Conservation (phyloP, 2,113 vertebrate species). For the Platanista minor region DNA sequence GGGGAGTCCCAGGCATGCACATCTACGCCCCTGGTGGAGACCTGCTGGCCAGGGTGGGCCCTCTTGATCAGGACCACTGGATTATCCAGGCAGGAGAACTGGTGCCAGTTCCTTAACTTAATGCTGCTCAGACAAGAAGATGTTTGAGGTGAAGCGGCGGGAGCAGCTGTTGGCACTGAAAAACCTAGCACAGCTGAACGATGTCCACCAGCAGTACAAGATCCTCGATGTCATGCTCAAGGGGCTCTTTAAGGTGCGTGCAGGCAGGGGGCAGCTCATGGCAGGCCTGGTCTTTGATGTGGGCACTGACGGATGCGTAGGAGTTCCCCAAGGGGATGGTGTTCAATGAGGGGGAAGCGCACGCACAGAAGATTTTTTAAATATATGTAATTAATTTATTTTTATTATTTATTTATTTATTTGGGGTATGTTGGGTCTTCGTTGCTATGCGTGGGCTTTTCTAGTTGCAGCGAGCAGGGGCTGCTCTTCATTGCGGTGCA, state of each 20-base stretch:
- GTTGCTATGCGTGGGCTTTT: too few species aligned
- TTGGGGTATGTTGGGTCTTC: too few species aligned
- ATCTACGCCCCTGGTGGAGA: background rate
- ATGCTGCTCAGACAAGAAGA: conserved; percentile 90
- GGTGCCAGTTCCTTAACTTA: conserved; percentile 64
- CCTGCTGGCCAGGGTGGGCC: background rate
- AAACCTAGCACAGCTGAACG: conserved; percentile 95
- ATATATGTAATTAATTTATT: too few species aligned
- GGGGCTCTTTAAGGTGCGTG: conserved; percentile 95
- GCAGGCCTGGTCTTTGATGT: background rate
- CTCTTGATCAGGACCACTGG: background rate
- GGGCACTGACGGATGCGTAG: background rate
- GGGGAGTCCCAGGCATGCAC: background rate
- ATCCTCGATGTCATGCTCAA: conserved; percentile 99
- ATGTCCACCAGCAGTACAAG: conserved; percentile 98
- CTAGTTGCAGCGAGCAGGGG: too few species aligned
- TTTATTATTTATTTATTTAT: too few species aligned
- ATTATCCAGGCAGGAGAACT: background rate
- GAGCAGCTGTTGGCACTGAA: conserved; percentile 96
- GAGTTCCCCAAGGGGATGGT: background rate
- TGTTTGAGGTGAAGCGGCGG: conserved; percentile 97
- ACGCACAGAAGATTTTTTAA: background rate
- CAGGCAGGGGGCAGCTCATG: background rate
- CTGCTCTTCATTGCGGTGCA: too few species aligned
- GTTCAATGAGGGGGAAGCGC: background rate